Evolutionary conservation across 2,888 invertebrate species (phyloP).

Genomic region (Eretmocerus hayati): DNA sequence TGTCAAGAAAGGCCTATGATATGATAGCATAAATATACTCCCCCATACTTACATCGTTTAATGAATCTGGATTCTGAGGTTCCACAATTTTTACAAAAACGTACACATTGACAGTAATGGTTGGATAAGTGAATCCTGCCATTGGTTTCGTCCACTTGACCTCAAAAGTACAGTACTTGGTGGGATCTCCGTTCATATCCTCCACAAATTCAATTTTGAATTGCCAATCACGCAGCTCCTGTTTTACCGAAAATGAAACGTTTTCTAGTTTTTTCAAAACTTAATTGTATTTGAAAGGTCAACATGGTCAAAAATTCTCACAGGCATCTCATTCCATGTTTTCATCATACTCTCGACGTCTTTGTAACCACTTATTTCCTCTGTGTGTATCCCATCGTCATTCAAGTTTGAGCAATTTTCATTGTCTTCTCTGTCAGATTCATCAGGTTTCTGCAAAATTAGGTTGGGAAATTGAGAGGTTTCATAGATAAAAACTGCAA

Average conservation of each 20-base stretch:
- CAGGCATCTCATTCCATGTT: slow-evolving; percentile 30
- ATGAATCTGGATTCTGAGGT: background rate
- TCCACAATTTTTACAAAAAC: slow-evolving; percentile 42
- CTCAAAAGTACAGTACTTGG: slow-evolving; percentile 34
- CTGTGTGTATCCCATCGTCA: background rate
- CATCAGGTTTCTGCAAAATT: too few species aligned
- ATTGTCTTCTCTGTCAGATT: background rate
- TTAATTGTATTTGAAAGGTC: background rate
- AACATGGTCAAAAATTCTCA: slow-evolving; percentile 14
- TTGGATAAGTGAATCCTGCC: slow-evolving; percentile 45
- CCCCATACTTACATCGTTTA: slow-evolving; percentile 28
- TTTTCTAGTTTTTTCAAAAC: too few species aligned
- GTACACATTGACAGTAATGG: slow-evolving; percentile 47
- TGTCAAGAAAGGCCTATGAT: too few species aligned
- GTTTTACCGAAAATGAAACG: too few species aligned
- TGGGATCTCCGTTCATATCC: slow-evolving; percentile 13
- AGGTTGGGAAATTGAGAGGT: too few species aligned
- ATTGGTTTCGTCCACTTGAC: slow-evolving; percentile 47
- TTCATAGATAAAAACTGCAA: too few species aligned
- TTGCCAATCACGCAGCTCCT: slow-evolving; percentile 7
- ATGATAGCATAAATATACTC: too few species aligned
- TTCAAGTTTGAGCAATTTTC: background rate
- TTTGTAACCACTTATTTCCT: background rate
- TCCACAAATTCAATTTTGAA: slow-evolving; percentile 22
- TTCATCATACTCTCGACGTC: slow-evolving; percentile 29